These are phyloP conservation scores for Linyphia triangularis DNA, from an alignment of 2,888 invertebrate genomes.

Conservation along the genomic window DNA sequence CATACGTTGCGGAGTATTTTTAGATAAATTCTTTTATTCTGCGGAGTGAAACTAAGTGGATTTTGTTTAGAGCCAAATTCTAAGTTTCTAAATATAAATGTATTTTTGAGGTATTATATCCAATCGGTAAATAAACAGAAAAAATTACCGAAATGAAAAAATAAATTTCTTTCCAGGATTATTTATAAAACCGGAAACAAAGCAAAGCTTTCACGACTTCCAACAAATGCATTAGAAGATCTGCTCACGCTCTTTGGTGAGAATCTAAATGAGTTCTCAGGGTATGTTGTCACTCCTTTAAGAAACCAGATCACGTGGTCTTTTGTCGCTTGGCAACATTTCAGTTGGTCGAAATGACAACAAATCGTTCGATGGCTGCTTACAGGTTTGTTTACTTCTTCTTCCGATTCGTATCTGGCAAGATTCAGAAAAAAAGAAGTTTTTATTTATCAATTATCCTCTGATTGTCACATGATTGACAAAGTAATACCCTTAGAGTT, in stretches of 20 bases:
- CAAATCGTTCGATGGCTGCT: constrained; percentile 27
- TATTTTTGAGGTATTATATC: no score
- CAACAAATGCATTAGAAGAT: not conserved
- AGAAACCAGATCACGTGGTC: constrained; percentile 20
- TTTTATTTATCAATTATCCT: no score
- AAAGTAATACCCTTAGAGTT: no score
- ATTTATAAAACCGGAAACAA: not conserved
- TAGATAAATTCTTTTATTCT: no score
- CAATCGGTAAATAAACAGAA: no score
- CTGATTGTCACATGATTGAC: no score
- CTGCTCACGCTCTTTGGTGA: constrained; percentile 3
- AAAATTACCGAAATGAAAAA: no score
- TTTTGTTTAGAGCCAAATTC: no score
- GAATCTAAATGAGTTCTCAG: constrained; percentile 19
- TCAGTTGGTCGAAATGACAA: constrained; percentile 35
- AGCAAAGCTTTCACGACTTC: not conserved
- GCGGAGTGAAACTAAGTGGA: no score
- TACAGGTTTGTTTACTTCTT: constrained; percentile 30
- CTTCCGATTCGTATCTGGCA: not conserved
- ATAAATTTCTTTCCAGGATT: not conserved
- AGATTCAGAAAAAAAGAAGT: no score
- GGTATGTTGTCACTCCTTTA: not conserved
- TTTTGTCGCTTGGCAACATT: constrained; percentile 58
- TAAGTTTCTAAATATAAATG: no score
- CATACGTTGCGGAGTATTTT: no score